Conservation (phyloP, 1,140 invertebrate genomes). For the Saccostrea echinata region DNA sequence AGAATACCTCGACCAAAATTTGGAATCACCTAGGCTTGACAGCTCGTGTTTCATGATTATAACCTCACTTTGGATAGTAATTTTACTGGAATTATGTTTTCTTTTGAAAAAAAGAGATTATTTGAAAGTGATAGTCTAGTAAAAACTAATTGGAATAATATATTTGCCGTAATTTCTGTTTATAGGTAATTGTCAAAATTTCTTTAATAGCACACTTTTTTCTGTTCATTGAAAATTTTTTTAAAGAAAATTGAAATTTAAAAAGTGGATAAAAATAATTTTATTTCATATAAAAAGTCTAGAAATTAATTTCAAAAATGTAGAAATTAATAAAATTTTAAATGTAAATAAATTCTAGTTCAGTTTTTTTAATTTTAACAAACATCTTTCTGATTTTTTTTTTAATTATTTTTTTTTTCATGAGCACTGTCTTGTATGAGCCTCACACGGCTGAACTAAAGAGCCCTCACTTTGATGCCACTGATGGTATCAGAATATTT, state of each 20-base stretch:
- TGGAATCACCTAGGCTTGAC: not conserved
- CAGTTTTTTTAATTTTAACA: no score
- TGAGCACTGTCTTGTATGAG: not conserved
- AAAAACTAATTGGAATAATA: no score
- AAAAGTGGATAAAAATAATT: no score
- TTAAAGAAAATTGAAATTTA: no score
- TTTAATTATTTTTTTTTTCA: not conserved
- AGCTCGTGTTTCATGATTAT: slow-evolving; percentile 1
- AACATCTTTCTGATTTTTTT: not conserved
- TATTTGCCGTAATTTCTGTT: no score
- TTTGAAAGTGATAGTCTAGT: not conserved
- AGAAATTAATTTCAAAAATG: no score
- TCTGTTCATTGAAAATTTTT: no score
- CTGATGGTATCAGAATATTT: not conserved
- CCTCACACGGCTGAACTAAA: not conserved
- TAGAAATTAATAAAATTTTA: no score
- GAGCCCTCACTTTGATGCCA: not conserved
- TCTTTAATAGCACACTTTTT: no score
- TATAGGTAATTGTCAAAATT: no score
- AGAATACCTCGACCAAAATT: slow-evolving; percentile 9
- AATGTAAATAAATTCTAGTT: no score
- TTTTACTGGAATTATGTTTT: not conserved
- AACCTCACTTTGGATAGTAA: not conserved
- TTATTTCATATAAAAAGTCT: no score
- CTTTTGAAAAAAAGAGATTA: not conserved